Percentiles rank a stretch among this genome's conserved stretches.
These are phyloP conservation scores for Danio kyathit DNA, from an alignment of 2,797 vertebrate genomes.

Conservation along the genomic window DNA sequence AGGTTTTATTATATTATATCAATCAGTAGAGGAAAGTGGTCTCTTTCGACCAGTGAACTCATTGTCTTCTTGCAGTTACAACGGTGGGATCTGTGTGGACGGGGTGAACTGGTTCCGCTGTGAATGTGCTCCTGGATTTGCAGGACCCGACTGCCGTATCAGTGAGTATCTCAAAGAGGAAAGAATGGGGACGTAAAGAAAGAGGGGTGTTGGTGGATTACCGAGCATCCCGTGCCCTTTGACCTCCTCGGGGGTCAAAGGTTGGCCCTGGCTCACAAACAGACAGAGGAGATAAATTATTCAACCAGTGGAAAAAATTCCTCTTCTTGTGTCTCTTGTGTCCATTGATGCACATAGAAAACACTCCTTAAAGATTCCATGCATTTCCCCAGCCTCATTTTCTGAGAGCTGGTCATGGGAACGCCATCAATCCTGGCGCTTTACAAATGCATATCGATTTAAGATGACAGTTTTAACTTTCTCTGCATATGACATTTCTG, in stretches of 20 bases:
- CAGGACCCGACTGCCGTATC: conserved; percentile 97
- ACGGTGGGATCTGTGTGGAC: conserved; percentile 95
- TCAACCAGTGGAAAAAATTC: conserved; percentile 77
- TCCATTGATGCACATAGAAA: conserved; percentile 50
- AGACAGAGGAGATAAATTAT: conserved; percentile 76
- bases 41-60: neutral
- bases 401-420: neutral
- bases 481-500: neutral
- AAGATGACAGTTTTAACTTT: conserved; percentile 7
- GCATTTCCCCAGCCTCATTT: conserved; percentile 47
- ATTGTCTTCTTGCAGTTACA: conserved; percentile 83
- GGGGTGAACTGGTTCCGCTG: conserved; percentile 99
- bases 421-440: neutral
- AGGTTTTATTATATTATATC: conserved; percentile 1
- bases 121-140: conserved; percentile 94
- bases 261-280: conserved; percentile 71
- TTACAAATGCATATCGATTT: conserved; percentile 27
- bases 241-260: conserved; percentile 69
- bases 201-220: conserved; percentile 50
- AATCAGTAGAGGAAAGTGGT: conserved; percentile 5
- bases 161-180: conserved; percentile 84
- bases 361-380: conserved; percentile 48
- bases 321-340: conserved; percentile 55
- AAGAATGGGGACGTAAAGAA: conserved; percentile 26
- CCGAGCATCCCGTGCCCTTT: conserved; percentile 61